These are phyloP conservation scores for Potamarius usumacintae DNA, from an alignment of 2,113 vertebrate genomes.

Conservation along the genomic window DNA sequence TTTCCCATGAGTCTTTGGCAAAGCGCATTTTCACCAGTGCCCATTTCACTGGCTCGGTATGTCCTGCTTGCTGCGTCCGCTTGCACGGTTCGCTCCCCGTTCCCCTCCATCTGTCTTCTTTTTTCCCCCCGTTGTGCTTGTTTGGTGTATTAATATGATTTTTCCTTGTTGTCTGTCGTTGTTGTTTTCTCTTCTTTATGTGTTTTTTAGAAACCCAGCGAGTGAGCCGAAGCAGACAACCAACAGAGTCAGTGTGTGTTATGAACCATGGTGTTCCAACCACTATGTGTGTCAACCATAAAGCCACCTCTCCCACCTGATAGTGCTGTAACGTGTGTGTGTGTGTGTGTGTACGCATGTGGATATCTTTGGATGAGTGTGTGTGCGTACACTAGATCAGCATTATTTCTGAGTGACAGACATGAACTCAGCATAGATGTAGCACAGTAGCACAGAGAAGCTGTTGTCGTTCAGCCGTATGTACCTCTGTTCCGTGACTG, in stretches of 20 bases:
- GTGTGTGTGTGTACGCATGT: constrained; percentile 14
- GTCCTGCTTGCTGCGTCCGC: background rate
- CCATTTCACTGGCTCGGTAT: constrained; percentile 48
- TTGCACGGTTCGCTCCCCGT: constrained; percentile 34
- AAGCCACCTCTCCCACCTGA: constrained; percentile 55
- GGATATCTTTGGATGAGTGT: background rate
- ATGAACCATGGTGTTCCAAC: constrained; percentile 61
- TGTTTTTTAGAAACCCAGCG: constrained; percentile 57
- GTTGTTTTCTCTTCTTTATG: constrained; percentile 54
- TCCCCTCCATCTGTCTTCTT: constrained; percentile 40
- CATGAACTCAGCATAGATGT: constrained; percentile 74
- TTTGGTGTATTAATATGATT: constrained; percentile 60
- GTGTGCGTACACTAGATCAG: constrained; percentile 32
- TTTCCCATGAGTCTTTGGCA: constrained; percentile 70
- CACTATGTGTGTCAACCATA: constrained; percentile 61
- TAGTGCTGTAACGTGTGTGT: constrained; percentile 32
- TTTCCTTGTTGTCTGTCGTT: constrained; percentile 75
- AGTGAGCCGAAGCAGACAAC: constrained; percentile 55
- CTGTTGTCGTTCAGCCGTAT: constrained; percentile 75
- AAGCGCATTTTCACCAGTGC: constrained; percentile 62
- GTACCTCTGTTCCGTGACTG: constrained; percentile 74
- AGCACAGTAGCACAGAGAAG: constrained; percentile 66
- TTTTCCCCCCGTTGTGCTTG: constrained; percentile 32
- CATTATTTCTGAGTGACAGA: constrained; percentile 42
- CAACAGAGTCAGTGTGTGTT: constrained; percentile 58